Evolutionary conservation across 2,797 vertebrate genomes (phyloP), one percentile per base, ranked within the genome.

Genomic region (Lophius americanus): DNA sequence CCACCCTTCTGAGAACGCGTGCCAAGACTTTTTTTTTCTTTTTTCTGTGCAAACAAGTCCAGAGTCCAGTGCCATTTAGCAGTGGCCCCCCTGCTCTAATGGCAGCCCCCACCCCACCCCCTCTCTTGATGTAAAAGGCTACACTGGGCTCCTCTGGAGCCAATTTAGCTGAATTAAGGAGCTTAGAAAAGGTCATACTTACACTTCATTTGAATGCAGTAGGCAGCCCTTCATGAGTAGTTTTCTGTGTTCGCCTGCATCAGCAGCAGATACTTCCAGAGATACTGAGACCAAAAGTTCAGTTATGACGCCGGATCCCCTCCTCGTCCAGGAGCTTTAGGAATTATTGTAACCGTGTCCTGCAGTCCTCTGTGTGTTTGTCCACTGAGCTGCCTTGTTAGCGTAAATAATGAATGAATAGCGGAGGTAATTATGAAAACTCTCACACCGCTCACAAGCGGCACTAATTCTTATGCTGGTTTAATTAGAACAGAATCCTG

Each of bases 371-470:
- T 68, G 69, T 84, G 69, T 88, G 83, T 90, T 86, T 88, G 82
- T 82, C 83, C 69, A 85, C 76, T 35, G 82, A 85, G 81, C 86
- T 71, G 81, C 83, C 88, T 91, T 68, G 72, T 92, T 92, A 86
- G 73, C 61, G 82, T 79, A 90, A 92, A 91, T 92, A 91, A 90
- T 88, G 75, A 92, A 92, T 91, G 67, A 90, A 91, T 86, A 75
- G 82, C 78, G 70, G 46, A 59, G 81, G 79, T 90, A 91, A 93
- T 93, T 91, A 92, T 89, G 77, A 93, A 89, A 90, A 89, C 50
- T 36, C 63, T 75, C 67, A 67, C 71, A 60, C 81, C 79, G 82
- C 88, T 91, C 83, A 91, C 85, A 88, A 90, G 85, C 83, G 79
- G 85, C 86, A 88, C 88, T 89, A 90, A 92, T 91, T 87, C 84